Base-by-base conservation (phyloP, 2,797 vertebrate species). In the Botia kubotai region DNA sequence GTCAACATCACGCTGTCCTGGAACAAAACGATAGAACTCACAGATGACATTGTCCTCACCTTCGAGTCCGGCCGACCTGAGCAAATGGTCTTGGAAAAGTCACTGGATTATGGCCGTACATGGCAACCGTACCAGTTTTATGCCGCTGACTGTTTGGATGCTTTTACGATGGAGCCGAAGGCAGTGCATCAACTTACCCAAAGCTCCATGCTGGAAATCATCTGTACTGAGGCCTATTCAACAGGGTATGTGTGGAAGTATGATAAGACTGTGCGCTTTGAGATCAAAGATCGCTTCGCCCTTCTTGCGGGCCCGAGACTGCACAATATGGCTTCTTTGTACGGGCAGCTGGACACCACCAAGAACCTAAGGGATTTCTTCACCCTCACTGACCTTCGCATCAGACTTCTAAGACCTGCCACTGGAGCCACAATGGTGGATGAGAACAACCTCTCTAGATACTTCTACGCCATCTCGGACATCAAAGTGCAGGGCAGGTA, bases 71-170 rank as follows among this genome's bases (percentile, higher is more conserved):
- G 96, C 73, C 95, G 97, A 63, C 97, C 98, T 0, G 97, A 99
- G 89, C 97, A 97, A 90, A 98, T 99, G 97, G 96, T 98, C 65
- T 91, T 99, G 85, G 98, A 99, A 89, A 99, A 99, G 87, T 98
- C 97, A 0, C 95, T 99, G 0, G 98, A 99, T 90, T 98, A 98
- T 2, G 98, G 98, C 57, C 93, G 94, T 82, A 96, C 94, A 77
- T 99, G 98, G 98, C 96, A 98, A 86, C 97, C 97, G n/a, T 99
- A 99, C 88, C 98, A 99, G 78, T 98, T 98, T 88, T 99, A 99
- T 2, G 98, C 98, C 87, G 97, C 97, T 0, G 98, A 99, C 92
- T 99, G 98, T 90, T 90, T 98, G 89, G 96, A 99, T 8, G 97
- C 97, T 85, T 99, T 99, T 85, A 95, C 96, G 82, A 99, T 99